Percentiles rank a stretch among this genome's conserved stretches.
Evolutionary conservation across 2,113 vertebrate species (phyloP).

Genomic region (Hippoglossus stenolepis): DNA sequence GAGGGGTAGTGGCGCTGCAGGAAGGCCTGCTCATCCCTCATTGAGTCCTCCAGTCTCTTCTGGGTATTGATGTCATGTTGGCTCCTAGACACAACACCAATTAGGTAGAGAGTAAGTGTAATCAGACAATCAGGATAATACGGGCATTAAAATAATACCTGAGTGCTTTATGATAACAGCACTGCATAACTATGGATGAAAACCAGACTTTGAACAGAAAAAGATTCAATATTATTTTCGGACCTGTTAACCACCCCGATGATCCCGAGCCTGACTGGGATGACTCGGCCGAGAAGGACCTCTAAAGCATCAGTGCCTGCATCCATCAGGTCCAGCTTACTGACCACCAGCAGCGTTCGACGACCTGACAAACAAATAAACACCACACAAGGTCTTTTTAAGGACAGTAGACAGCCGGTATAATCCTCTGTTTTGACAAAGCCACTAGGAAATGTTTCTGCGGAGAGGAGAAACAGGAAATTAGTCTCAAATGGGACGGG

Average conservation of each 20-base stretch:
- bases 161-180: neutral
- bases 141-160: neutral
- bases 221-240: constrained; percentile 13
- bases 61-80: constrained; percentile 85
- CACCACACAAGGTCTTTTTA: neutral
- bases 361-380: constrained; percentile 75
- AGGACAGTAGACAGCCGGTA: neutral
- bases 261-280: constrained; percentile 86
- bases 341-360: constrained; percentile 85
- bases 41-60: constrained; percentile 79
- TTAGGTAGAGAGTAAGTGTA: neutral
- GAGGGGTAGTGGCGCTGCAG: constrained; percentile 86
- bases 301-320: constrained; percentile 86
- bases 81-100: constrained; percentile 73
- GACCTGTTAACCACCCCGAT: constrained; percentile 88
- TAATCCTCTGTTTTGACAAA: neutral
- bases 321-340: constrained; percentile 88
- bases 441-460: neutral
- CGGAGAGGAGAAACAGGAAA: neutral
- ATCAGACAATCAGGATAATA: constrained; percentile 4
- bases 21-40: constrained; percentile 83
- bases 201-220: neutral
- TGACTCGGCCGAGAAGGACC: constrained; percentile 86
- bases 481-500: neutral
- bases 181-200: neutral